Percentiles rank a stretch among this genome's conserved stretches.
Conservation (phyloP, 1,140 invertebrate species). For the Cepaea nemoralis region DNA sequence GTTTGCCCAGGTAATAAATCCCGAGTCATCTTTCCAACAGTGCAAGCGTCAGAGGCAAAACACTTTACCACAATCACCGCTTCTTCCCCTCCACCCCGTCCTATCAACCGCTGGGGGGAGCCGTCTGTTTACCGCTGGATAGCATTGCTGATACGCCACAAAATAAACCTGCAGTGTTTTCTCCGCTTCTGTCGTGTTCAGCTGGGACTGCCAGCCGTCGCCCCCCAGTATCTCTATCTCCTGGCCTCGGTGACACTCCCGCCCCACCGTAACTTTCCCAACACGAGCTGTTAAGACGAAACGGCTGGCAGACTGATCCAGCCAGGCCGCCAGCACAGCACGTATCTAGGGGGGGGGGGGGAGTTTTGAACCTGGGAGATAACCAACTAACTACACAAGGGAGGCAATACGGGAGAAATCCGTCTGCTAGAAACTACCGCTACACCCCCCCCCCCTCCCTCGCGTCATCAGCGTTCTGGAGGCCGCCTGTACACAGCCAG, state of each 20-base stretch:
- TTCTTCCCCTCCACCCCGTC: not conserved
- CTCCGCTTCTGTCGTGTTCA: not conserved
- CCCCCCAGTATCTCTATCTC: not conserved
- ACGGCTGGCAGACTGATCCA: slow-evolving; percentile 24
- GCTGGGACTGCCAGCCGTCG: not conserved
- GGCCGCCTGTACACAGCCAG: slow-evolving; percentile 16
- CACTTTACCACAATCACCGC: not conserved
- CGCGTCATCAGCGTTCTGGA: not conserved
- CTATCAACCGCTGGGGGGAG: no score
- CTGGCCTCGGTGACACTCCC: not conserved
- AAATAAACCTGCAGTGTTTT: not conserved
- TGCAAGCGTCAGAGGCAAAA: no score
- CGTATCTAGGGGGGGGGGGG: not conserved
- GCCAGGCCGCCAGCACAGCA: slow-evolving; percentile 20
- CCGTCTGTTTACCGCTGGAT: not conserved
- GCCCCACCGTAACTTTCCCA: not conserved
- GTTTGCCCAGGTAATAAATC: no score
- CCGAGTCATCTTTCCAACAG: no score
- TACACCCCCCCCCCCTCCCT: slow-evolving; percentile 13
- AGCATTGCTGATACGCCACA: not conserved
- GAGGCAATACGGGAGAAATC: slow-evolving; percentile 17
- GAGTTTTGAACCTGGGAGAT: no score
- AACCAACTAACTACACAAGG: no score
- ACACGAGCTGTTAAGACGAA: slow-evolving; percentile 12
- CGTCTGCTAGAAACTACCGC: slow-evolving; percentile 16